These are phyloP conservation scores for Thinocorus orbignyianus DNA, from an alignment of 2,113 vertebrate species.

Conservation along the genomic window DNA sequence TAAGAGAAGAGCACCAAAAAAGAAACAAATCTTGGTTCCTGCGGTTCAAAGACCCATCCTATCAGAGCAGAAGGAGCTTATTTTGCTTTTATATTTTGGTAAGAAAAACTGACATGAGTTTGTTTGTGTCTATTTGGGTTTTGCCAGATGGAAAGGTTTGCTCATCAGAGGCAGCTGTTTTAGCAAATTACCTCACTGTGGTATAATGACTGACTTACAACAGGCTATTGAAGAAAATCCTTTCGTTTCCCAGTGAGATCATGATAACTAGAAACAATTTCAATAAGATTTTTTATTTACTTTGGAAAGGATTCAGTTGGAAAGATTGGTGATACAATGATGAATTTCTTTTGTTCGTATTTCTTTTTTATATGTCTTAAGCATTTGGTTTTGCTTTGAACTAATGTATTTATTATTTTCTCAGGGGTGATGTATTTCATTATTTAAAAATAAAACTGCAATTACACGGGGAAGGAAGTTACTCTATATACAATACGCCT, in stretches of 20 bases:
- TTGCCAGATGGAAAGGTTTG: slow-evolving; percentile 79
- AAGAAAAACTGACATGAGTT: slow-evolving; percentile 41
- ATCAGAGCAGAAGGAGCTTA: slow-evolving; percentile 15
- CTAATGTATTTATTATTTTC: slow-evolving; percentile 59
- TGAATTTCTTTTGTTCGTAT: slow-evolving; percentile 55
- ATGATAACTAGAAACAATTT: slow-evolving; percentile 74
- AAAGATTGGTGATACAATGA: slow-evolving; percentile 57
- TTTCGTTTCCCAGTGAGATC: slow-evolving; percentile 73
- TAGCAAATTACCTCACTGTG: slow-evolving; percentile 79
- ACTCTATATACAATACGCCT: background rate
- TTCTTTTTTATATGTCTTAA: slow-evolving; percentile 37
- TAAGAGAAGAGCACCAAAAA: background rate
- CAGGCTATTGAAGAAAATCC: slow-evolving; percentile 72
- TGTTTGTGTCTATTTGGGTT: slow-evolving; percentile 69
- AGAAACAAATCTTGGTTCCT: background rate
- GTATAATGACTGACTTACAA: slow-evolving; percentile 73
- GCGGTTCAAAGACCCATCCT: background rate
- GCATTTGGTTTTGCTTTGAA: slow-evolving; percentile 57
- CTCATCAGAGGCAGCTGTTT: slow-evolving; percentile 80
- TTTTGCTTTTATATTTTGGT: slow-evolving; percentile 38
- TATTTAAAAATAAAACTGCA: slow-evolving; percentile 47
- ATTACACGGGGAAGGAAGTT: slow-evolving; percentile 24
- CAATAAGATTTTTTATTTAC: slow-evolving; percentile 72
- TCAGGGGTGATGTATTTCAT: slow-evolving; percentile 37
- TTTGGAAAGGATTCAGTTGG: slow-evolving; percentile 74